Evolutionary conservation across 2,113 vertebrate species (phyloP).

Genomic region (Rana temporaria): DNA sequence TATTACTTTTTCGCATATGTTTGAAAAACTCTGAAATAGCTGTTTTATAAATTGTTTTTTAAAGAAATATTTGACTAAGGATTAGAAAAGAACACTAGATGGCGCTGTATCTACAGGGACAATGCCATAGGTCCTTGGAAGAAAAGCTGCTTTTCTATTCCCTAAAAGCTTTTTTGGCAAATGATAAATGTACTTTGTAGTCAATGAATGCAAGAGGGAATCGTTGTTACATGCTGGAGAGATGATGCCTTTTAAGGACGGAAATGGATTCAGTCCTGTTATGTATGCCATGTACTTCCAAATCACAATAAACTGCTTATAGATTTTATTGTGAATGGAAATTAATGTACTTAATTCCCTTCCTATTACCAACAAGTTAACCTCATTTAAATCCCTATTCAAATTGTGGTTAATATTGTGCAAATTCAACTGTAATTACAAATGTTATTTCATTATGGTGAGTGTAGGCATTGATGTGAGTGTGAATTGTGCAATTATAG

Average conservation of each 20-base stretch:
- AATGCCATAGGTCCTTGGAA: not conserved
- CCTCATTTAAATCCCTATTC: not conserved
- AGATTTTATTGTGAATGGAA: not conserved
- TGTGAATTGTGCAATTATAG: constrained; percentile 20
- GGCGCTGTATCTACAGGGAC: constrained; percentile 3
- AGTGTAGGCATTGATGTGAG: not conserved
- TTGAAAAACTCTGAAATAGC: too few relatives aligned
- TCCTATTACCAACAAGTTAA: not conserved
- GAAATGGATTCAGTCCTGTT: constrained; percentile 12
- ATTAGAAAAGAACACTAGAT: constrained; percentile 16
- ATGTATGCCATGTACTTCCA: not conserved
- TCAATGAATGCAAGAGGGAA: constrained; percentile 21
- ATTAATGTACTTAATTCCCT: not conserved
- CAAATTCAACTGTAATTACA: not conserved
- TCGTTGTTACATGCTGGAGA: constrained; percentile 2
- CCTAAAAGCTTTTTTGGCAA: constrained; percentile 33
- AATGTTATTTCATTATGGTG: not conserved
- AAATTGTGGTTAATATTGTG: not conserved
- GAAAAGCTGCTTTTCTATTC: not conserved
- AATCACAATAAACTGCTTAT: constrained; percentile 22
- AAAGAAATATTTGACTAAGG: too few relatives aligned
- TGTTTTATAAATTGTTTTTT: too few relatives aligned
- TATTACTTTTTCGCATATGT: too few relatives aligned
- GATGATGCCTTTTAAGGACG: constrained; percentile 15
- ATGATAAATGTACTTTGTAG: constrained; percentile 33